These are phyloP conservation scores for Onychomys arenicola DNA, from an alignment of 2,797 vertebrate species.

Conservation along the genomic window DNA sequence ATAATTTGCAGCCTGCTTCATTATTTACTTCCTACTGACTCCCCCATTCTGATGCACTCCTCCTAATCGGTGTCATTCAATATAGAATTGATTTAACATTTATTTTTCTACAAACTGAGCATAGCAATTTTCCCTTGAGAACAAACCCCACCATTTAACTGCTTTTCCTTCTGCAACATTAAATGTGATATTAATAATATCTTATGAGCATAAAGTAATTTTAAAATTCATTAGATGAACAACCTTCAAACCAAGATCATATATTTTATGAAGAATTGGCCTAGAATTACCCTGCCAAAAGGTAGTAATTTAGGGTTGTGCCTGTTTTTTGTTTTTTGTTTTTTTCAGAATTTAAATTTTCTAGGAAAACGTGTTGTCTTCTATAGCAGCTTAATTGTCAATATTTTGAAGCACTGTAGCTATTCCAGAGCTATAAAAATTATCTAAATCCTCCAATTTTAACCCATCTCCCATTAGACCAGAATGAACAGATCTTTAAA, in stretches of 20 bases:
- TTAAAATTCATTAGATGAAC: slow-evolving; percentile 51
- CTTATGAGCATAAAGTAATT: slow-evolving; percentile 60
- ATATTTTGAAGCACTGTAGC: neutral
- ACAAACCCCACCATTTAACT: slow-evolving; percentile 39
- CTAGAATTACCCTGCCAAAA: slow-evolving; percentile 55
- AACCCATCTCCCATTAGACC: neutral
- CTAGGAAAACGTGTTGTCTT: slow-evolving; percentile 15
- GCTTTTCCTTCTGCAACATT: slow-evolving; percentile 15
- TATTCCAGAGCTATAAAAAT: slow-evolving; percentile 29
- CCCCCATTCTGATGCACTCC: neutral
- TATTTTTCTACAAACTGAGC: slow-evolving; percentile 34
- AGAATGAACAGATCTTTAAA: slow-evolving; percentile 23
- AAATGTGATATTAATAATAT: slow-evolving; percentile 46
- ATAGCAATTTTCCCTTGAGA: slow-evolving; percentile 44
- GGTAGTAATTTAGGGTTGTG: neutral
- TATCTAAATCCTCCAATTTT: slow-evolving; percentile 35
- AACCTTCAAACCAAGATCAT: neutral
- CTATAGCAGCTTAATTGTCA: neutral
- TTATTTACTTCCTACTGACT: neutral
- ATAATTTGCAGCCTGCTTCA: slow-evolving; percentile 31
- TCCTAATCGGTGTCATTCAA: slow-evolving; percentile 14
- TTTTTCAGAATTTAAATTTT: slow-evolving; percentile 28
- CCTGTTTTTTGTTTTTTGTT: neutral
- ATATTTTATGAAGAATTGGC: slow-evolving; percentile 39
- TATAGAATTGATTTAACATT: slow-evolving; percentile 40